A percentile compares a stretch with the other conserved stretches of the same genome.
Conservation (phyloP, 2,113 vertebrate species). For the Xerus inauris region DNA sequence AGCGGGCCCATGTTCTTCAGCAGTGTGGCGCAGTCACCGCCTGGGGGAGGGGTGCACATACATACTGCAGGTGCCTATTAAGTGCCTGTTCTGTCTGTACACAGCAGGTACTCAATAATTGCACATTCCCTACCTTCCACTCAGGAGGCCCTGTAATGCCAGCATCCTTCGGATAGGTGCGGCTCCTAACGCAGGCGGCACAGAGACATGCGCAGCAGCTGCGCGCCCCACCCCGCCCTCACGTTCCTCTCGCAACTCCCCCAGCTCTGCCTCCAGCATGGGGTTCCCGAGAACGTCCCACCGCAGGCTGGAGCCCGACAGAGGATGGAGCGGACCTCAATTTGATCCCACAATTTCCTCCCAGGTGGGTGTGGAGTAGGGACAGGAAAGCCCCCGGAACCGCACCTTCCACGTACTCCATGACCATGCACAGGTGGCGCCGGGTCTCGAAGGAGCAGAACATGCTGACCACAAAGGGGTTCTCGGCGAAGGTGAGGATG, state of each 20-base stretch:
- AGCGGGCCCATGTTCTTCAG: constrained; percentile 99
- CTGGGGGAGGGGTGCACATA: constrained; percentile 75
- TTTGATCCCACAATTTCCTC: background rate
- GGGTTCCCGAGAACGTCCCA: background rate
- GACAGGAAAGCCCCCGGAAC: background rate
- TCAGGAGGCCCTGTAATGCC: too few relatives aligned
- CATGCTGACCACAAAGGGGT: constrained; percentile 99
- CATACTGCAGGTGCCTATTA: background rate
- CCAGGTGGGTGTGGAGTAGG: too few relatives aligned
- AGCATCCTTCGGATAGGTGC: too few relatives aligned
- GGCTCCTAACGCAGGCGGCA: too few relatives aligned
- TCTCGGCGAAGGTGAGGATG: constrained; percentile 98
- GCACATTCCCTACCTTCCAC: background rate
- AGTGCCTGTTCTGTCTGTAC: too few relatives aligned
- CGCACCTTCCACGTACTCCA: constrained; percentile 99
- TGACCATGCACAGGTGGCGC: constrained; percentile 98
- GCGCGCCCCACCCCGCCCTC: background rate
- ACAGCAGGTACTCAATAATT: background rate
- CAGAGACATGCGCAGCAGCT: too few relatives aligned
- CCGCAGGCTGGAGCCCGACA: background rate
- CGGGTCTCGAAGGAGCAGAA: constrained; percentile 99
- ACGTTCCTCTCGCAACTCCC: background rate
- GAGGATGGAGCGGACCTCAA: background rate
- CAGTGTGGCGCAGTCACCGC: constrained; percentile 96
- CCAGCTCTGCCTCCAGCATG: background rate